These are phyloP conservation scores for Drosophila conformis DNA, from an alignment of 2,888 invertebrate species.

Conservation along the genomic window DNA sequence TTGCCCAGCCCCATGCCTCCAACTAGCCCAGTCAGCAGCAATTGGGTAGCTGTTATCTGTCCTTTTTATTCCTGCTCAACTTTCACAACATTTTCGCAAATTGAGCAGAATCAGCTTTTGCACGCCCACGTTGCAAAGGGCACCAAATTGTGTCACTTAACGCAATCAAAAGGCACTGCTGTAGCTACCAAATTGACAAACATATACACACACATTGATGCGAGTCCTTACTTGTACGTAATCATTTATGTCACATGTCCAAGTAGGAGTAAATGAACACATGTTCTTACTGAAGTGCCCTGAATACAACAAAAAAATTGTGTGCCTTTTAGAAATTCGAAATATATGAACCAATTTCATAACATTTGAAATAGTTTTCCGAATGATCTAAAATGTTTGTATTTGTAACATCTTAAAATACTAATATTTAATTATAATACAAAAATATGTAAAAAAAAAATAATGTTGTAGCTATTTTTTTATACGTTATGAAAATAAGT, in stretches of 20 bases:
- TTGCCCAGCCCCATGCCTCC: background rate
- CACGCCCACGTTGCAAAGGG: slow-evolving; percentile 24
- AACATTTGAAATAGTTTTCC: background rate
- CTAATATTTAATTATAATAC: background rate
- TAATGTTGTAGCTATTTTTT: background rate
- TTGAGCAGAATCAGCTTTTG: slow-evolving; percentile 40
- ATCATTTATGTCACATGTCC: background rate
- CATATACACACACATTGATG: background rate
- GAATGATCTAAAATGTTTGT: background rate
- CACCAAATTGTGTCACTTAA: slow-evolving; percentile 46
- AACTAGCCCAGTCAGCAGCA: slow-evolving; percentile 33
- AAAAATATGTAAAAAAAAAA: background rate
- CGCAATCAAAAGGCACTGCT: slow-evolving; percentile 37
- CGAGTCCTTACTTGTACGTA: background rate
- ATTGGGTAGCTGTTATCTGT: slow-evolving; percentile 24
- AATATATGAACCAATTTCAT: background rate
- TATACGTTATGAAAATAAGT: background rate
- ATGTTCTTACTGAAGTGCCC: background rate
- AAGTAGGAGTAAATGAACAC: background rate
- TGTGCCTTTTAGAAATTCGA: background rate
- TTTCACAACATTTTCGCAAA: slow-evolving; percentile 21
- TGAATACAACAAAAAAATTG: background rate
- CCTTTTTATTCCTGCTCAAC: background rate
- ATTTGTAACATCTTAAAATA: background rate
- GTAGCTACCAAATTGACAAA: slow-evolving; percentile 16